These are phyloP conservation scores for Geopemphigus sp. DNA, from an alignment of 1,140 invertebrate genomes.

Conservation along the genomic window DNA sequence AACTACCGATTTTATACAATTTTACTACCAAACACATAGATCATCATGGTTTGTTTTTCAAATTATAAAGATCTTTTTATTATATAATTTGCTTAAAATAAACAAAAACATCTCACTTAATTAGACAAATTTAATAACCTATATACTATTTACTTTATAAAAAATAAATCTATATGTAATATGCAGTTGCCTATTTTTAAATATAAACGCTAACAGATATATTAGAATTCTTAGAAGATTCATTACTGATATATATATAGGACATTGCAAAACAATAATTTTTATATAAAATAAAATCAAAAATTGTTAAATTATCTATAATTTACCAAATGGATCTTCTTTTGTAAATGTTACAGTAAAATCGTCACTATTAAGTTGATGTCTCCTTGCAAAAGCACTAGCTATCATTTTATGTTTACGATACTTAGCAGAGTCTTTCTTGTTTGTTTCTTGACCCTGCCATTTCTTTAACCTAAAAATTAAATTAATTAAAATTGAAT, in stretches of 20 bases:
- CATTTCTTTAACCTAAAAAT: constrained; percentile 44
- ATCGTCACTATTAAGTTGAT: constrained; percentile 72
- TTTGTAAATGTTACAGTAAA: constrained; percentile 81
- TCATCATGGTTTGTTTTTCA: too few species aligned
- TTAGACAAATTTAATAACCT: too few species aligned
- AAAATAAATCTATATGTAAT: too few species aligned
- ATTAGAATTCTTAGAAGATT: too few species aligned
- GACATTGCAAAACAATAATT: too few species aligned
- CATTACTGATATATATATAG: too few species aligned
- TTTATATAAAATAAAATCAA: not conserved
- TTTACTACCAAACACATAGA: too few species aligned
- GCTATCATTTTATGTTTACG: constrained; percentile 90
- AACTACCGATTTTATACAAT: too few species aligned
- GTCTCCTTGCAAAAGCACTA: constrained; percentile 82
- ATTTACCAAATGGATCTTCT: constrained; percentile 80
- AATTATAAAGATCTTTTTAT: too few species aligned
- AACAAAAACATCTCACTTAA: not conserved
- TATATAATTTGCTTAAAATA: too few species aligned
- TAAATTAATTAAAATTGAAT: constrained; percentile 34
- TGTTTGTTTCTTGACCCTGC: constrained; percentile 61
- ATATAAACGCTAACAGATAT: not conserved
- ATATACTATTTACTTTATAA: too few species aligned
- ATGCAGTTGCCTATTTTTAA: too few species aligned
- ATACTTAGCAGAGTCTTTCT: constrained; percentile 68
- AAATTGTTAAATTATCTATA: constrained; percentile 9